Base-by-base conservation (phyloP, 1,140 invertebrate species). In the Stegodyphus dumicola region DNA sequence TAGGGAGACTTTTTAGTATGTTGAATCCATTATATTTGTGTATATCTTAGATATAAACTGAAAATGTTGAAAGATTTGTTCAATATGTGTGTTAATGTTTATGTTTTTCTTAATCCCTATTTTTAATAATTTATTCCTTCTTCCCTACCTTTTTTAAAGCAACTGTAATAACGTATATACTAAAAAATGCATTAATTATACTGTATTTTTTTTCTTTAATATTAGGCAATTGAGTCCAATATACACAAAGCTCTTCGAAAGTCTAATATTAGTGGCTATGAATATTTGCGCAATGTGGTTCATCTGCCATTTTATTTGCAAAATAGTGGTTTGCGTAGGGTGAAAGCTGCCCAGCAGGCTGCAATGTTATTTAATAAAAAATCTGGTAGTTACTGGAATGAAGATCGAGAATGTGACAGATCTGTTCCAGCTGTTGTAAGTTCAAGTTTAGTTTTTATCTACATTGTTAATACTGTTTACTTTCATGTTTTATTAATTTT, bases 221-320 rank as follows among this genome's bases (percentile, higher is more conserved):
- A 88, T 9, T 88, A 96, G 94, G 97, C 97, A 18, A 97, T 98
- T 64, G 97, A 97, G 89, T 96, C 95, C 51, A 97, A 96, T 87
- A 90, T 92, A 56, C 90, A 90, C 60, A 77, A 88, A 6, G 87
- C 88, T 11, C 90, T 91, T 67, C 88, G 90, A 10, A 91, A 91
- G 86, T 89, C 91, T 81, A 93, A 90, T 91, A 97, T 98, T 93
- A 96, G 88, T 94, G 97, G 92, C 2, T 95, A 97, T 91, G 97
- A 98, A 91, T 99, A 98, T 90, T 91, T 99, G 54, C 93, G 96
- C 51, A 99, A 99, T 90, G 95, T 99, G 92, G 97, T 99, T 3
- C 98, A 99, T 90, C 91, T 99, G 86, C 98, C 98, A 0, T 99
- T 99, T 91, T 99, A 97, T 91, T 92, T 99, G 15, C 98, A 99